Evolutionary conservation across 2,888 invertebrate species (phyloP).

Genomic region (Sphaerophoria rueppellii): DNA sequence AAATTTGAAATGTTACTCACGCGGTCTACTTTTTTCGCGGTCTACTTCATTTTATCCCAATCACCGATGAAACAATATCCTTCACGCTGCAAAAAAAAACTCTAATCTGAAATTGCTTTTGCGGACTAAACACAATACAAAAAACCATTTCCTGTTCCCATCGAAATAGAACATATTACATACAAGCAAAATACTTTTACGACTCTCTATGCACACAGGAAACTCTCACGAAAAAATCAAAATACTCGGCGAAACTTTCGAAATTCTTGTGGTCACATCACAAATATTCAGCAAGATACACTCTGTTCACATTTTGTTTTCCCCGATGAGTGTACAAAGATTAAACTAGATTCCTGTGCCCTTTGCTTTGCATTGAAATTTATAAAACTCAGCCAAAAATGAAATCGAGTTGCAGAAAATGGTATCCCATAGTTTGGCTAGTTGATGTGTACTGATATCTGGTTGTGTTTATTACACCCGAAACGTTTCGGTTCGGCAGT

Average conservation of each 20-base stretch:
- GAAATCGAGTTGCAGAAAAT: slow-evolving; percentile 37
- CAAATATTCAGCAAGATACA: slow-evolving; percentile 15
- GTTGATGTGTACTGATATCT: too few species aligned
- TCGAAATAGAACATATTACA: background rate
- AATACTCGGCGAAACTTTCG: slow-evolving; percentile 13
- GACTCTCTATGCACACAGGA: background rate
- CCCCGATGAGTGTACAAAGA: slow-evolving; percentile 3
- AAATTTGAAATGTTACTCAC: too few species aligned
- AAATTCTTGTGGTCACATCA: slow-evolving; percentile 27
- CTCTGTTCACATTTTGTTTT: background rate
- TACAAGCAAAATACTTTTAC: slow-evolving; percentile 31
- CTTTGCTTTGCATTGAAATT: slow-evolving; percentile 25
- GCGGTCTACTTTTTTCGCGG: too few species aligned
- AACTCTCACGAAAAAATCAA: slow-evolving; percentile 35
- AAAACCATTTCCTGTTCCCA: background rate
- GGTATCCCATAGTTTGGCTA: slow-evolving; percentile 1
- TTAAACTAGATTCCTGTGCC: slow-evolving; percentile 52
- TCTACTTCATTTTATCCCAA: slow-evolving; percentile 23
- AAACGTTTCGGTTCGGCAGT: slow-evolving; percentile 27
- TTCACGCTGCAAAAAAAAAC: background rate
- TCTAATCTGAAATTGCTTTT: slow-evolving; percentile 22
- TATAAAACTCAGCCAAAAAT: background rate
- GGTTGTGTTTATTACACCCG: slow-evolving; percentile 9
- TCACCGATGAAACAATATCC: slow-evolving; percentile 39
- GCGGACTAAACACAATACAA: slow-evolving; percentile 1